Evolutionary conservation across 2,797 vertebrate species (phyloP), one percentile per base, ranked within the genome.

Genomic region (Gymnothorax javanicus): DNA sequence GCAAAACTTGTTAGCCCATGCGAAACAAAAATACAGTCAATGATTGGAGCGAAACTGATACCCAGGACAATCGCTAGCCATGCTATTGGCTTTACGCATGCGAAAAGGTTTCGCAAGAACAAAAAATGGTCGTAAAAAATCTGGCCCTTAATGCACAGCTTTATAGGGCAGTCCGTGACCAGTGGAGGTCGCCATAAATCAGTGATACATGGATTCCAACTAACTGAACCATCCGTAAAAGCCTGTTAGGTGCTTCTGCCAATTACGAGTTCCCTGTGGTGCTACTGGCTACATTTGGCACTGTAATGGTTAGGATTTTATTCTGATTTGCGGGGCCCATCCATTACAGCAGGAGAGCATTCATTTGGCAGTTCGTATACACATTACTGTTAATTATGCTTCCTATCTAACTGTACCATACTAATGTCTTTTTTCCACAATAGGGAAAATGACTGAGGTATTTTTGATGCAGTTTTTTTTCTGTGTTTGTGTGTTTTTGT

Each of bases 381-480:
- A 77, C 15, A 52, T 77, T 77, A 77, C 20, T 52, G 25, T 3
- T 50, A 43, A 77, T 13, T 52, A 52, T 81, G 20, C 56, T 81
- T 81, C 56, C 52, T 52, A 5, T 81, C 77, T 23, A 17, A 56
- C 17, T 81, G 77, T 52, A 52, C 56, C 77, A 81, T 81, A 20
- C 77, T 56, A 13, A 56, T 81, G 52, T 81, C 56, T 77, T 43
- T 77, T 54, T 81, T 81, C 56, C 43, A 81, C 77, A 23, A 17
- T 23, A 56, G 77, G 77, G 77, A 81, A 81, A 81, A 54, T 20
- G 77, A 81, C 54, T 50, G 56, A 81, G 54, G 50, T n/a, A n/a
- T 54, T 56, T 81, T 17, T n/a, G 52, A 77, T 77, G 25, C 50
- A 56, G 50, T 56, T 52, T 56, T 52, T 23, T 81, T 9, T 81